Evolutionary conservation across 1,140 invertebrate genomes (phyloP).

Genomic region (Platyura marginata): DNA sequence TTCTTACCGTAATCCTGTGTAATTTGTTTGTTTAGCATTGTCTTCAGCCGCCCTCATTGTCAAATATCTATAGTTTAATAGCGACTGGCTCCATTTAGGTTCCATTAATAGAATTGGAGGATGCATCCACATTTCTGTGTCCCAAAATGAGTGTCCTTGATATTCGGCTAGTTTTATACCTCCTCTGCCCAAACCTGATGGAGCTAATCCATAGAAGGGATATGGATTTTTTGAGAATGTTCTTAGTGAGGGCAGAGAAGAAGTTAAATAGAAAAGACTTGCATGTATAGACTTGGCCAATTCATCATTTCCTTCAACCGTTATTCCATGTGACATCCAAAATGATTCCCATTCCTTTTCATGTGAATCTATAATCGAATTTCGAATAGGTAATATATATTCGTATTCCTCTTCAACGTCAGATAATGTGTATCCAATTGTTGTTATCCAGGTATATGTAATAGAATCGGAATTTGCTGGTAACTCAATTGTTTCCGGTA

Average conservation of each 20-base stretch:
- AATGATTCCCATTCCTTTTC: neutral
- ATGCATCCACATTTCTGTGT: constrained; percentile 24
- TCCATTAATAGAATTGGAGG: constrained; percentile 13
- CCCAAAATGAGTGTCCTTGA: constrained; percentile 21
- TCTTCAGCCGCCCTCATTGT: constrained; percentile 12
- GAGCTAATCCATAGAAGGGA: constrained; percentile 27
- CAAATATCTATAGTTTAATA: constrained; percentile 13
- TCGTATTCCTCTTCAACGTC: neutral
- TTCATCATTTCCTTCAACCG: constrained; percentile 1
- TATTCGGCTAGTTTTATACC: constrained; percentile 17
- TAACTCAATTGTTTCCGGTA: neutral
- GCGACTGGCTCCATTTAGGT: constrained; percentile 9
- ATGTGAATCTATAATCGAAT: neutral
- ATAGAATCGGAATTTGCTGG: too few species aligned
- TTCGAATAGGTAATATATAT: neutral
- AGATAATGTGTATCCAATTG: neutral
- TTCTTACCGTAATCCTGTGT: neutral
- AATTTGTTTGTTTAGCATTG: constrained; percentile 9
- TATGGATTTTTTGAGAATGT: neutral
- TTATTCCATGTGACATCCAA: neutral
- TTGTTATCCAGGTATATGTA: neutral
- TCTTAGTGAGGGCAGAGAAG: neutral
- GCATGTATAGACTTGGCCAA: neutral
- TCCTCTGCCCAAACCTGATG: constrained; percentile 32
- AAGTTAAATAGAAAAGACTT: neutral